These are phyloP conservation scores for Ditula angustiorana DNA, from an alignment of 2,888 invertebrate species.

Conservation along the genomic window DNA sequence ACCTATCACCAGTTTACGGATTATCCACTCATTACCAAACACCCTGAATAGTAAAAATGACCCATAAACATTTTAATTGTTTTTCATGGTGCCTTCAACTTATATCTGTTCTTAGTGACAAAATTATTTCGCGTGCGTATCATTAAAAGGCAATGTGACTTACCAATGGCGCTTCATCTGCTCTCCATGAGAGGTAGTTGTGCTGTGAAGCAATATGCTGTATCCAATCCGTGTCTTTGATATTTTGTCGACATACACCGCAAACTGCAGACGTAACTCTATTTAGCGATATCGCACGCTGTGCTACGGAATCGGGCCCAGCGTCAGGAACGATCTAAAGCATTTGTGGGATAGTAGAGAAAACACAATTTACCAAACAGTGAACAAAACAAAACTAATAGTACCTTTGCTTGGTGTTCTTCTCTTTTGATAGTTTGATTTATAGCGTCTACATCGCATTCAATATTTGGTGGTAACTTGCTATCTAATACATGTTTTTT, in stretches of 20 bases:
- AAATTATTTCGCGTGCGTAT: too few species aligned
- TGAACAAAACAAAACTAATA: background rate
- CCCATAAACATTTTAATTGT: too few species aligned
- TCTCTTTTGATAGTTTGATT: background rate
- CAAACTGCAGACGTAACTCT: background rate
- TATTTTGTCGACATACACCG: conserved; percentile 13
- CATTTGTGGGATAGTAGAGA: background rate
- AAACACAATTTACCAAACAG: background rate
- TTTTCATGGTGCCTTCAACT: too few species aligned
- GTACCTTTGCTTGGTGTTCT: background rate
- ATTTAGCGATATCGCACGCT: background rate
- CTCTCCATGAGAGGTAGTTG: conserved; percentile 27
- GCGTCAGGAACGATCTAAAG: background rate
- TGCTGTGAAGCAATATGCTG: conserved; percentile 29
- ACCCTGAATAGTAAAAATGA: too few species aligned
- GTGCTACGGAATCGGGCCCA: background rate
- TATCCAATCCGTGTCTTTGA: conserved; percentile 17
- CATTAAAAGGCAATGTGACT: background rate
- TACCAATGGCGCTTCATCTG: conserved; percentile 11
- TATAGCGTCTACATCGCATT: background rate
- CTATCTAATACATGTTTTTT: background rate
- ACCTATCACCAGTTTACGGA: too few species aligned
- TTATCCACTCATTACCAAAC: too few species aligned
- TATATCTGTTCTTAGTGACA: too few species aligned
- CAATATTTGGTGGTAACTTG: background rate